These are phyloP conservation scores for Siniperca knerii DNA, from an alignment of 2,113 vertebrate species.

Conservation along the genomic window DNA sequence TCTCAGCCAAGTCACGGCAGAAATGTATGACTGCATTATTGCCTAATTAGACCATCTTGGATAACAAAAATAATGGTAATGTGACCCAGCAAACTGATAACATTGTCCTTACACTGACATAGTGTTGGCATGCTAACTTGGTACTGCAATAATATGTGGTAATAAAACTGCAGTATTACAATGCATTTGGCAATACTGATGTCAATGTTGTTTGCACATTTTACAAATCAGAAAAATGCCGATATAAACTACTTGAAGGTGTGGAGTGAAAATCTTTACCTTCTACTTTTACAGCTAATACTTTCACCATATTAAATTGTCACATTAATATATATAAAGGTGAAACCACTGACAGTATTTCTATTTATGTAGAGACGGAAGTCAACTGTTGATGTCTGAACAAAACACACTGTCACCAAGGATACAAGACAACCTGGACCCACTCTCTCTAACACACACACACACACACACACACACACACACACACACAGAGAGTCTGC, in stretches of 20 bases:
- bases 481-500: slow-evolving; percentile 38
- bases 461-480: slow-evolving; percentile 24
- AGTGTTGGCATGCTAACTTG: not conserved
- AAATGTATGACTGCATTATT: not conserved
- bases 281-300: not conserved
- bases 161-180: not conserved
- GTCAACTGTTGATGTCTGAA: slow-evolving; percentile 42
- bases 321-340: not conserved
- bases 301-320: not conserved
- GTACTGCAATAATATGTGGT: too few species aligned
- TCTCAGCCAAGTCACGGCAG: too few species aligned
- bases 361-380: slow-evolving; percentile 36
- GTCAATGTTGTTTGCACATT: not conserved
- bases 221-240: not conserved
- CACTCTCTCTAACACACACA: slow-evolving; percentile 20
- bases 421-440: slow-evolving; percentile 61
- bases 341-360: slow-evolving; percentile 11
- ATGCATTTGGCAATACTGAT: not conserved
- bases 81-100: not conserved
- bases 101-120: not conserved
- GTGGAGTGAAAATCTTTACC: not conserved
- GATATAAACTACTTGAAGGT: not conserved
- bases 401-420: slow-evolving; percentile 64
- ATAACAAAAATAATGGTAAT: not conserved
- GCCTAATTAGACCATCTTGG: not conserved